These are phyloP conservation scores for Trypoxylus dichotomus DNA, from an alignment of 1,140 invertebrate genomes.

Conservation along the genomic window DNA sequence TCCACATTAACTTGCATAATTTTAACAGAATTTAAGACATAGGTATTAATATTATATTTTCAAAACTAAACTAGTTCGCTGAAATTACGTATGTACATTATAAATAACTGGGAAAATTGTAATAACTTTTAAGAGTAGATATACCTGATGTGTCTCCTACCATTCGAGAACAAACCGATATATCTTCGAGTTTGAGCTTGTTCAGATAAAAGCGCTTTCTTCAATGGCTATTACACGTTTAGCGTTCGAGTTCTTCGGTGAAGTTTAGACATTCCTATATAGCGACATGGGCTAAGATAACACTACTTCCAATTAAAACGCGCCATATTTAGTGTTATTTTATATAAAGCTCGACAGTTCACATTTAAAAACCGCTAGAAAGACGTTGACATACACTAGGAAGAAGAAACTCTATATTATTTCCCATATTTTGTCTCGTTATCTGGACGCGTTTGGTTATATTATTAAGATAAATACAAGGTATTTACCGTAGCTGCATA, in stretches of 20 bases:
- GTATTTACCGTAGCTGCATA: neutral
- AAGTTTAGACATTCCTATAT: slow-evolving; percentile 32
- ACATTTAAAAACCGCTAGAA: neutral
- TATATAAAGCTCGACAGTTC: slow-evolving; percentile 2
- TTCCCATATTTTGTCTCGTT: neutral
- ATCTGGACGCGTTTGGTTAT: neutral
- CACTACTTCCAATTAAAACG: slow-evolving; percentile 34
- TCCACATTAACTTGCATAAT: no score
- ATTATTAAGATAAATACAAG: slow-evolving; percentile 1
- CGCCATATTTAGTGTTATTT: slow-evolving; percentile 34
- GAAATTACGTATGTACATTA: no score
- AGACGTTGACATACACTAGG: neutral
- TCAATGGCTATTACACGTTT: slow-evolving; percentile 28
- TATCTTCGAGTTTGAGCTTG: slow-evolving; percentile 28
- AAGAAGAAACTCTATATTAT: neutral
- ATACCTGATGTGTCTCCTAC: neutral
- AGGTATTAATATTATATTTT: no score
- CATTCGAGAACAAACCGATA: neutral
- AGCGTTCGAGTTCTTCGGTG: slow-evolving; percentile 22
- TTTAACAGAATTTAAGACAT: no score
- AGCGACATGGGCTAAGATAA: slow-evolving; percentile 32
- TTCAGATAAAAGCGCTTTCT: slow-evolving; percentile 26
- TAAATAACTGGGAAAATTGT: neutral
- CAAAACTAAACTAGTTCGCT: no score
- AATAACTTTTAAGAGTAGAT: slow-evolving; percentile 10